Evolutionary conservation across 1,140 invertebrate genomes (phyloP).

Genomic region (Steinernema feltiae): DNA sequence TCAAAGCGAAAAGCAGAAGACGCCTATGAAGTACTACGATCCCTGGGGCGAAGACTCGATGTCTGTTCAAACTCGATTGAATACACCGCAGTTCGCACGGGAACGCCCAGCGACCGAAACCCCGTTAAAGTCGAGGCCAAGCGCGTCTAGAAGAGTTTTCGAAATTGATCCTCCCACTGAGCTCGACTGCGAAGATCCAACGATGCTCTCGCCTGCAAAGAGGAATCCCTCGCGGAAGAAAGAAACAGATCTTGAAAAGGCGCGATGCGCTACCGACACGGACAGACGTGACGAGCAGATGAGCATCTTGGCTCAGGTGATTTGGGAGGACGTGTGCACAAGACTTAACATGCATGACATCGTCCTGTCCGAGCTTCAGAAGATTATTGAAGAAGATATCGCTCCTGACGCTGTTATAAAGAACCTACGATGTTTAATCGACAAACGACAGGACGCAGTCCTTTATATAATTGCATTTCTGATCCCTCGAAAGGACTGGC

Average conservation of each 20-base stretch:
- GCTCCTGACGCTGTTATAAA: not conserved
- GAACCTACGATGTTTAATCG: not conserved
- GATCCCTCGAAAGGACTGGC: not conserved
- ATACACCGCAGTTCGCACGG: not conserved
- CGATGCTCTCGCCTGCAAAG: not conserved
- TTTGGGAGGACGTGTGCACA: not conserved
- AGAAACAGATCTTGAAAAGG: not conserved
- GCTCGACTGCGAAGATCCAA: not conserved
- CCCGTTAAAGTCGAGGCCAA: not conserved
- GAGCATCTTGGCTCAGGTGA: not conserved
- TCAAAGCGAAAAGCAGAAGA: not conserved
- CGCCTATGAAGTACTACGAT: not conserved
- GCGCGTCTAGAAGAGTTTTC: not conserved
- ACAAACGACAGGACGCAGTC: not conserved
- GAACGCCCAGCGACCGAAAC: not conserved
- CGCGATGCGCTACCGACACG: not conserved
- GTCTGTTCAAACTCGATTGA: not conserved
- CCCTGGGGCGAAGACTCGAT: not conserved
- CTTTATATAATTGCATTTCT: not conserved
- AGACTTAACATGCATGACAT: not conserved
- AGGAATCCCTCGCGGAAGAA: not conserved
- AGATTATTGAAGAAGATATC: not conserved
- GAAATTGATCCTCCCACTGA: not conserved
- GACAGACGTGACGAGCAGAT: not conserved
- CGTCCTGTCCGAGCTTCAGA: not conserved